These are phyloP conservation scores for Phoxinus phoxinus DNA, from an alignment of 2,113 vertebrate species.

Conservation along the genomic window DNA sequence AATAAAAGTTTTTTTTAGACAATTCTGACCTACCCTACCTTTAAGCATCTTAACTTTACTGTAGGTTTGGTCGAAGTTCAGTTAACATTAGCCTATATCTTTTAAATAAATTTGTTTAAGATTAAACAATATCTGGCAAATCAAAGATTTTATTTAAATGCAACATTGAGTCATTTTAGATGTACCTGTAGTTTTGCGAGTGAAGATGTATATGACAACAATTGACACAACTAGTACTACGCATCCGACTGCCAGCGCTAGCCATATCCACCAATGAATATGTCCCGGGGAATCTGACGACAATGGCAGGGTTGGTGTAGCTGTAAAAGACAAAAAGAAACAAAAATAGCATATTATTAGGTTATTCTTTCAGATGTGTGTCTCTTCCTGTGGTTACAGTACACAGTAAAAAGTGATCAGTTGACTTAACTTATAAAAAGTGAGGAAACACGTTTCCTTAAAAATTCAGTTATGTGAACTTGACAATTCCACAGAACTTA, in stretches of 20 bases:
- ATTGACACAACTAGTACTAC: not conserved
- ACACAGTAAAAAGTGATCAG: no score
- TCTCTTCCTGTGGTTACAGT: not conserved
- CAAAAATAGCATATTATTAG: not conserved
- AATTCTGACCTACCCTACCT: no score
- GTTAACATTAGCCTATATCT: not conserved
- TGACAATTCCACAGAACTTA: no score
- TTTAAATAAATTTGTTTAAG: not conserved
- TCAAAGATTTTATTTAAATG: not conserved
- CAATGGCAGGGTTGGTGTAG: rapidly evolving
- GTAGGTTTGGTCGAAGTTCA: not conserved
- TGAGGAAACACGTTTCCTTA: no score
- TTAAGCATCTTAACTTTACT: not conserved
- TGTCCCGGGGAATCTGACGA: rapidly evolving
- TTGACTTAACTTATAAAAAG: no score
- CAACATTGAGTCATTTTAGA: not conserved
- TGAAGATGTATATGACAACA: not conserved
- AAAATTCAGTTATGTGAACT: no score
- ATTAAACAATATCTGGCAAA: not conserved
- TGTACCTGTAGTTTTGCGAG: conserved; percentile 38
- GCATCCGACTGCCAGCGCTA: not conserved
- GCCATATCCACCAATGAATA: conserved; percentile 43
- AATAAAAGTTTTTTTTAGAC: no score
- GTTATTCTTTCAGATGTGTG: not conserved
- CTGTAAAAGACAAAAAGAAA: conserved; percentile 2